These are phyloP conservation scores for Sycophila sp. DNA, from an alignment of 1,140 invertebrate genomes.

Conservation along the genomic window DNA sequence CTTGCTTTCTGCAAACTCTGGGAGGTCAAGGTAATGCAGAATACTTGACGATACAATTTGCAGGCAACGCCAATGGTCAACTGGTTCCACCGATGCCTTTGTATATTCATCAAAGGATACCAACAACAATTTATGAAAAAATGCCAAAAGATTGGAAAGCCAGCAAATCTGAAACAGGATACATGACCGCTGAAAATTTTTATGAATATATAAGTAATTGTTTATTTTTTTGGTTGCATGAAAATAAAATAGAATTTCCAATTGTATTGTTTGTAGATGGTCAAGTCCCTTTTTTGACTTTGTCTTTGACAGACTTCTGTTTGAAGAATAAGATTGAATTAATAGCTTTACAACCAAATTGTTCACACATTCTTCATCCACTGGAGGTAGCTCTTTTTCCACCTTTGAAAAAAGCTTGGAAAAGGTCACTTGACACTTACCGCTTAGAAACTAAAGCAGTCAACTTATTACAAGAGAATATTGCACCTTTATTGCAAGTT, in stretches of 20 bases:
- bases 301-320: not conserved
- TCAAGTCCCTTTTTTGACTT: not conserved
- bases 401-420: not conserved
- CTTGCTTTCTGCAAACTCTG: not conserved
- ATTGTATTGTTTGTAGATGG: constrained; percentile 5
- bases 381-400: not conserved
- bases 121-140: not conserved
- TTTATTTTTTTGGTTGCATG: not conserved
- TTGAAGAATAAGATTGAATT: constrained; percentile 7
- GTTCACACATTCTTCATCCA: not conserved
- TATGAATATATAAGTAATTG: not conserved
- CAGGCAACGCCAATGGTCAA: constrained; percentile 4
- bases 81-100: not conserved
- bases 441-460: not conserved
- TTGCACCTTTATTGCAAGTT: not conserved
- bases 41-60: not conserved
- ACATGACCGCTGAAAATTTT: not conserved
- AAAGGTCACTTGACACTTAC: not conserved
- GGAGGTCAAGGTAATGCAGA: not conserved
- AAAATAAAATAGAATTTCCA: not conserved
- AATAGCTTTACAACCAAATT: not conserved
- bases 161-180: not conserved
- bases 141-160: not conserved
- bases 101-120: not conserved
- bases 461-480: not conserved